Base-by-base conservation (phyloP, 2,888 invertebrate species). In the Amphipoea oculea region DNA sequence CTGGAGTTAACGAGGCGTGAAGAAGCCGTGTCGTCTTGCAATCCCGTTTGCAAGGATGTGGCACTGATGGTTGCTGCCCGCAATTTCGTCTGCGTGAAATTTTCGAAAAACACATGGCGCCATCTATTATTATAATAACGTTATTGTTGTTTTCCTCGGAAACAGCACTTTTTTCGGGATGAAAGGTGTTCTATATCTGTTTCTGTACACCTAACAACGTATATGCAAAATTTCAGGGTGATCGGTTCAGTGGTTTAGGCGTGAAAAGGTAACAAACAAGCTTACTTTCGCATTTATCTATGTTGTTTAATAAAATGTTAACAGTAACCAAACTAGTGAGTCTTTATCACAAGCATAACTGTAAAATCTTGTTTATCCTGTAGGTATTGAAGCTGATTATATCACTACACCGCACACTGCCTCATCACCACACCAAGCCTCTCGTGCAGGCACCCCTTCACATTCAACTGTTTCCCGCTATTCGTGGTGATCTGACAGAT, bases 1-100 rank as follows among this genome's bases (percentile, higher is more conserved):
- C 78, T 81, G 78, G 65, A 72, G 48, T 73, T 84, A 90, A 86
- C 87, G 86, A 86, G 73, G 76, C 90, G 86, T 86, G 86, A 89
- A 88, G 78, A 69, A 76, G 76, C 83, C 82, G 70, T 72, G 81
- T 85, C 84, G 68, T 36, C 83, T 84, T 85, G 78, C 85, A 75
- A 86, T 82, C 83, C 75, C 71, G 80, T 70, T 75, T 68, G 67
- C 69, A 48, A 71, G 63, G 76, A 78, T 81, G 69, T 63, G 20
- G 40, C 40, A 74, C 62, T 73, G 70, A 73, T 79, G 78, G 68
- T 78, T 42, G 62, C 63, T 51, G 29, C 29, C 29, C 29, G 29
- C 29, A 29, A 29, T 1, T 29, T 29, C 29, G 29, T 29, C 29
- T 29, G 29, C 29, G 29, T 29, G 29, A 29, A 29, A 29, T 29